phyloP scores from a whole-genome alignment of 2,888 invertebrate species.

The Rambutsinella grinnellia region DNA sequence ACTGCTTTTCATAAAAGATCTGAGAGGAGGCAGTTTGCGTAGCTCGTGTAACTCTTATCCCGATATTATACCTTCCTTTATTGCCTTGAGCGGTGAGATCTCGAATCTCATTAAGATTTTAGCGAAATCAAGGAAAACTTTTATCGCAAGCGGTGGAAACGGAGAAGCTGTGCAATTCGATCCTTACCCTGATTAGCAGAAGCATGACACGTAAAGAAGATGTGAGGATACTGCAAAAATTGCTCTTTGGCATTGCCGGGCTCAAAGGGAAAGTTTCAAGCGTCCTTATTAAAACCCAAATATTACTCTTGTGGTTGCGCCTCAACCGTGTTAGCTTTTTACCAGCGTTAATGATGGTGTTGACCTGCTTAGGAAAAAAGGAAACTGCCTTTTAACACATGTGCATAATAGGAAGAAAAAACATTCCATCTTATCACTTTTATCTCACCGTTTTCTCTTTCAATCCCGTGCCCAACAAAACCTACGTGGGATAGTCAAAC shows the following conservation, averaged over 20 bases:
- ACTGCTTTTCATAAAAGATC: background rate
- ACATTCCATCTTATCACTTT: no score
- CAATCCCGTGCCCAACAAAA: no score
- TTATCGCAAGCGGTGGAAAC: background rate
- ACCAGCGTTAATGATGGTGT: background rate
- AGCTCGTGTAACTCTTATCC: background rate
- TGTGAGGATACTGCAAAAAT: no score
- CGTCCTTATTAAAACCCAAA: background rate
- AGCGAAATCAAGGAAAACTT: background rate
- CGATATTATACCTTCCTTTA: background rate
- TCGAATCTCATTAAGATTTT: background rate
- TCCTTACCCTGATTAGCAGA: no score
- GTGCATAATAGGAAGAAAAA: no score
- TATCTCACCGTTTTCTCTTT: no score
- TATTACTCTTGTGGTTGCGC: background rate
- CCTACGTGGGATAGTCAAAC: no score
- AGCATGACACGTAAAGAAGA: no score
- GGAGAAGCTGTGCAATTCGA: background rate
- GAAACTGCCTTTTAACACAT: no score
- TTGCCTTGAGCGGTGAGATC: background rate
- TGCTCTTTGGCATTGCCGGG: no score
- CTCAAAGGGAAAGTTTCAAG: background rate
- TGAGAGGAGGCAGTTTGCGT: background rate
- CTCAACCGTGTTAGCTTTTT: background rate
- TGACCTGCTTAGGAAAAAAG: background rate